These are phyloP conservation scores for Luehdorfia chinensis DNA, from an alignment of 1,140 invertebrate species.

Conservation along the genomic window DNA sequence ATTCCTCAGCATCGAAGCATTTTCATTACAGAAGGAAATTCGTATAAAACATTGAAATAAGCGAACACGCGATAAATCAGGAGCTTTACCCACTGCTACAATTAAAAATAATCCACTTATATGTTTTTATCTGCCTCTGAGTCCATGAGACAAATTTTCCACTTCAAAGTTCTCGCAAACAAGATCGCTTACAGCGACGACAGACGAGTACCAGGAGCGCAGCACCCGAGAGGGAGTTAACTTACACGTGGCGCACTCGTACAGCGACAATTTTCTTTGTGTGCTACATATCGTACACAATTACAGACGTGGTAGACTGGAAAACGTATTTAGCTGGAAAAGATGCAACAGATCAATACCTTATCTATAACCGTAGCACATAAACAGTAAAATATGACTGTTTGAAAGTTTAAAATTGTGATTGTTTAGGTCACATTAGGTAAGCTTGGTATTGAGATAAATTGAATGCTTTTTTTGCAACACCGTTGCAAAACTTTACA, in stretches of 20 bases:
- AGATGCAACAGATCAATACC: slow-evolving; percentile 62
- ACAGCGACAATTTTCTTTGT: slow-evolving; percentile 26
- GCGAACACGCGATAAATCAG: background rate
- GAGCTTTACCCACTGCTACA: slow-evolving; percentile 14
- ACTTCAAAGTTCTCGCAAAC: slow-evolving; percentile 63
- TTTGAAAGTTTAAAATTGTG: slow-evolving; percentile 6
- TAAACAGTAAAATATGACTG: background rate
- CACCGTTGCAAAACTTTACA: slow-evolving; percentile 32
- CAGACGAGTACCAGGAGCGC: slow-evolving; percentile 58
- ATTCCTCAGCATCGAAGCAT: background rate
- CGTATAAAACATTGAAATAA: background rate
- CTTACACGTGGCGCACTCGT: slow-evolving; percentile 69
- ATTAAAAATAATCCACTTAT: slow-evolving; percentile 30
- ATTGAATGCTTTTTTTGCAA: slow-evolving; percentile 28
- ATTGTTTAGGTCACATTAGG: slow-evolving; percentile 23
- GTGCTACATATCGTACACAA: slow-evolving; percentile 36
- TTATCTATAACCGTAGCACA: slow-evolving; percentile 19
- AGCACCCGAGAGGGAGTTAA: slow-evolving; percentile 37
- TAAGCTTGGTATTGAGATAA: slow-evolving; percentile 27
- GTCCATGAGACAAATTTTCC: slow-evolving; percentile 39
- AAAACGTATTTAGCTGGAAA: slow-evolving; percentile 69
- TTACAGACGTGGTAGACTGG: slow-evolving; percentile 62
- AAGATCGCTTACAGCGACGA: slow-evolving; percentile 71
- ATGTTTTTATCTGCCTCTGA: slow-evolving; percentile 25
- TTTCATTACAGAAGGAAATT: background rate